A percentile compares a stretch with the other conserved stretches of the same genome.
These are phyloP conservation scores for Nibea coibor DNA, from an alignment of 2,113 vertebrate species.

Conservation along the genomic window DNA sequence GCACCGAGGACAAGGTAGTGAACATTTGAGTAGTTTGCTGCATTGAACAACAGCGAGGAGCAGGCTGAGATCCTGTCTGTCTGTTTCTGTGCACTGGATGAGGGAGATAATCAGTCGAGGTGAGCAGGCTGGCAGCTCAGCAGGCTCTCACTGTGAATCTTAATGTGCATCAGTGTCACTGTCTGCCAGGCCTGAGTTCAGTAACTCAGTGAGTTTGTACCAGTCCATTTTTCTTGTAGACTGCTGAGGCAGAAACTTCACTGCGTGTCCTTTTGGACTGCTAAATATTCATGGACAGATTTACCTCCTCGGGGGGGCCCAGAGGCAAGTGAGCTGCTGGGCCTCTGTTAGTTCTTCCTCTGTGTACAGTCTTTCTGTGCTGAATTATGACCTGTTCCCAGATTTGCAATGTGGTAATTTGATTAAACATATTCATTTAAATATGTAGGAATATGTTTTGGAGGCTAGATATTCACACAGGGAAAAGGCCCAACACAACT, in stretches of 20 bases:
- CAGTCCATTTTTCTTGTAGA: neutral
- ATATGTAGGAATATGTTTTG: neutral
- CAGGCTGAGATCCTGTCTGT: neutral
- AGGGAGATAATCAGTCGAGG: neutral
- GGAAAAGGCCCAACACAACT: too few species aligned
- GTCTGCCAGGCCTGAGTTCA: slow-evolving; percentile 12
- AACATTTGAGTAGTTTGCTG: neutral
- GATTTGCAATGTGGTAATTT: neutral
- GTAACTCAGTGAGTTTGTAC: neutral
- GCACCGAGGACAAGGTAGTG: neutral
- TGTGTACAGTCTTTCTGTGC: neutral
- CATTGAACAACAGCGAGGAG: neutral
- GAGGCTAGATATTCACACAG: too few species aligned
- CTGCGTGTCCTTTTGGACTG: neutral
- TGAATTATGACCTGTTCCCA: neutral
- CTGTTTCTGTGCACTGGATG: neutral
- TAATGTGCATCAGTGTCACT: slow-evolving; percentile 19
- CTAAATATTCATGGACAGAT: neutral
- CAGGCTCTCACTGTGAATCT: slow-evolving; percentile 10
- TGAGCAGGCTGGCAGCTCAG: slow-evolving; percentile 13
- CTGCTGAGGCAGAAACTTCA: neutral
- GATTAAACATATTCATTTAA: neutral
- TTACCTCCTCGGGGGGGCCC: neutral
- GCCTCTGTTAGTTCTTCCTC: neutral
- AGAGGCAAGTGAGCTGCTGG: neutral